Evolutionary conservation across 53 echinoderm and acorn worm species (phyloP).

Genomic region (Luidia sarsii): DNA sequence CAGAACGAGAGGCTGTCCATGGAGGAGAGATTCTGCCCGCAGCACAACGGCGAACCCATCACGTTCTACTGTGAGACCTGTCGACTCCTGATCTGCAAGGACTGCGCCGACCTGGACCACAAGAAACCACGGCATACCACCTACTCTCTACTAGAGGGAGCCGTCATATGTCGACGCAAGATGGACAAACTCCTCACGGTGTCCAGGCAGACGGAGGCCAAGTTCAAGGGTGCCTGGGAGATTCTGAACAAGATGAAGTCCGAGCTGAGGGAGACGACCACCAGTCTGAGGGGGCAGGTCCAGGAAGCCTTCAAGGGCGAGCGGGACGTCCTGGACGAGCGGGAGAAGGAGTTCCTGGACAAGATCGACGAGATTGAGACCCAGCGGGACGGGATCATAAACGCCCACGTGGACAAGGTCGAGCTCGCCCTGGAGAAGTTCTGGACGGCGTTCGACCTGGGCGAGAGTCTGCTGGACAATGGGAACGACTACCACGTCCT

Average conservation of each 20-base stretch:
- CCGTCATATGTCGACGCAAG: constrained; percentile 45
- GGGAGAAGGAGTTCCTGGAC: constrained; percentile 67
- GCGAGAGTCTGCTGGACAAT: constrained; percentile 75
- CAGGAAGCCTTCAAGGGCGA: constrained; percentile 75
- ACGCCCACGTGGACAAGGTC: constrained; percentile 61
- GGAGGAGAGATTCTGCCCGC: constrained; percentile 55
- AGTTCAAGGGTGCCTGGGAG: constrained; percentile 87
- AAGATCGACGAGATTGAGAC: constrained; percentile 66
- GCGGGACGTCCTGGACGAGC: constrained; percentile 60
- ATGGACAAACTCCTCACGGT: constrained; percentile 63
- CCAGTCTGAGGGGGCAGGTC: constrained; percentile 69
- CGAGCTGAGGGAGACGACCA: constrained; percentile 66
- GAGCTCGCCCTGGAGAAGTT: constrained; percentile 74
- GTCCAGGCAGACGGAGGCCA: constrained; percentile 79
- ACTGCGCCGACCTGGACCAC: constrained; percentile 80
- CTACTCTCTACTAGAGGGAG: constrained; percentile 61
- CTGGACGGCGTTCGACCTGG: constrained; percentile 78
- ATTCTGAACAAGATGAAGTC: constrained; percentile 67
- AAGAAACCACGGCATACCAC: constrained; percentile 53
- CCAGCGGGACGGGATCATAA: constrained; percentile 60
- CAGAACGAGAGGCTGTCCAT: constrained; percentile 20
- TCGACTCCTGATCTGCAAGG: constrained; percentile 52
- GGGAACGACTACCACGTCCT: constrained; percentile 80
- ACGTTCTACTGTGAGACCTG: constrained; percentile 67
- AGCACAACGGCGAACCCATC: constrained; percentile 73